Conservation (phyloP, 2,113 vertebrate genomes). For the Hyla sarda region DNA sequence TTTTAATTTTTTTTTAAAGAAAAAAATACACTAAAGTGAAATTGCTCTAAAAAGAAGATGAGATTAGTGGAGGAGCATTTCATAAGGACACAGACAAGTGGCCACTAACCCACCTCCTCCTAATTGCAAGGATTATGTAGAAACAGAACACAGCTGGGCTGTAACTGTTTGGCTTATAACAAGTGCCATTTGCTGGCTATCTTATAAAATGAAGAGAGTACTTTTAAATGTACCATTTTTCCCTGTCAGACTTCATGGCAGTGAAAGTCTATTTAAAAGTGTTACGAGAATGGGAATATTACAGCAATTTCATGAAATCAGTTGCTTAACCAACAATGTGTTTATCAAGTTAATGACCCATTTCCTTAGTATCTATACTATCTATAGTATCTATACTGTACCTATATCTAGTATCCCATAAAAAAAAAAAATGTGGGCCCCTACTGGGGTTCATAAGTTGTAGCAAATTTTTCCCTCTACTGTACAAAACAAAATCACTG, state of each 20-base stretch:
- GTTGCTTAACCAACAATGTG: neutral
- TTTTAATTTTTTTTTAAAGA: neutral
- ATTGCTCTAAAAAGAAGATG: conserved; percentile 32
- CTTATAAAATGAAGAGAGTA: conserved; percentile 20
- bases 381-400: no score
- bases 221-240: neutral
- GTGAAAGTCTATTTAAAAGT: neutral
- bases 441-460: no score
- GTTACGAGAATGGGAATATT: neutral
- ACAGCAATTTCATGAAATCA: neutral
- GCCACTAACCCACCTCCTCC: neutral
- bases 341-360: no score
- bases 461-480: no score
- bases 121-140: conserved; percentile 37
- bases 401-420: no score
- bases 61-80: neutral
- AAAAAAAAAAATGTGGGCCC: no score
- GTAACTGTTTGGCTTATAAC: conserved; percentile 14
- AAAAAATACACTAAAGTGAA: conserved; percentile 10
- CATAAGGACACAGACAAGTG: conserved; percentile 22
- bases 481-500: no score
- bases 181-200: conserved; percentile 29
- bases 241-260: no score
- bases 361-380: no score
- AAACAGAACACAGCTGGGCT: conserved; percentile 37